Evolutionary conservation across 2,888 invertebrate genomes (phyloP).

Genomic region (Noctuana brunneofusca): DNA sequence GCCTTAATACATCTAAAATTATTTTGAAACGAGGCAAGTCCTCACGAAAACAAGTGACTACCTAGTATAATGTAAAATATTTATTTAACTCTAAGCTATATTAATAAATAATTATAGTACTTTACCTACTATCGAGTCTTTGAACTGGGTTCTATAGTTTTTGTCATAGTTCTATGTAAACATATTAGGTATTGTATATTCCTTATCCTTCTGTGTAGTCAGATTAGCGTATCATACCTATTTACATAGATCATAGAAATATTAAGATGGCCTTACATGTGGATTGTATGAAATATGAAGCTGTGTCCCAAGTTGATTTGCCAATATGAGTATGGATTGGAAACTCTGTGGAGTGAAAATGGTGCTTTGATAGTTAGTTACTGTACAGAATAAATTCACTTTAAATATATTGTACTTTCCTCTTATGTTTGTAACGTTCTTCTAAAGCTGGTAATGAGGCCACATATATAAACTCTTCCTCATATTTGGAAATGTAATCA

Average conservation of each 20-base stretch:
- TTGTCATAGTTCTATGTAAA: neutral
- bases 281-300: constrained; percentile 39
- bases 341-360: constrained; percentile 68
- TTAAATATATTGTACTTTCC: constrained; percentile 72
- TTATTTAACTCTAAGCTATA: constrained; percentile 21
- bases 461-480: constrained; percentile 34
- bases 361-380: constrained; percentile 81
- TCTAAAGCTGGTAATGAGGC: constrained; percentile 35
- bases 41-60: neutral
- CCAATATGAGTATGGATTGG: constrained; percentile 50
- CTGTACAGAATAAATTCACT: constrained; percentile 81
- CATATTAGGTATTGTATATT: neutral
- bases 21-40: constrained; percentile 8
- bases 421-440: constrained; percentile 38
- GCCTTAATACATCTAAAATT: constrained; percentile 24
- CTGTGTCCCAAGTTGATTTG: constrained; percentile 49
- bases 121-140: constrained; percentile 13
- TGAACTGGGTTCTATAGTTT: constrained; percentile 3
- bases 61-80: constrained; percentile 26
- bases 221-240: constrained; percentile 21
- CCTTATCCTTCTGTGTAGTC: constrained; percentile 19
- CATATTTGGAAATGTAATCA: constrained; percentile 23
- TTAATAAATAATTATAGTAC: neutral
- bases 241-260: constrained; percentile 39
- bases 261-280: constrained; percentile 57